phyloP scores from a whole-genome alignment of 2,888 invertebrate species.

The Megastigmus dorsalis region DNA sequence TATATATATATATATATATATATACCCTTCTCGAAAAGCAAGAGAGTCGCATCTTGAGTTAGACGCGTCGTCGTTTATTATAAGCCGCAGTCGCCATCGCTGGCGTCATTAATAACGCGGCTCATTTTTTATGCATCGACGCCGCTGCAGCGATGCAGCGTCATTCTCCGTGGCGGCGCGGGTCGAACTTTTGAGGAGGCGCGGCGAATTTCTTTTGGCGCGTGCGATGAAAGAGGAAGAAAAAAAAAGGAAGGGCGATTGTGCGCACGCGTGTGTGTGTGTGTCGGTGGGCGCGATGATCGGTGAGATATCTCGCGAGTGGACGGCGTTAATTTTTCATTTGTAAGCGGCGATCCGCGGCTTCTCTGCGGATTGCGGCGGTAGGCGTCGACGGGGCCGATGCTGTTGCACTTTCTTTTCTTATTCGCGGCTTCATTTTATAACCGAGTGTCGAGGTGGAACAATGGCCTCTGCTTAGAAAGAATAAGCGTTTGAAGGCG shows the following conservation, averaged over 20 bases:
- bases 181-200: too few species aligned
- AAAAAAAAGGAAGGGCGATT: constrained; percentile 39
- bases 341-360: constrained; percentile 33
- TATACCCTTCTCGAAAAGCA: too few species aligned
- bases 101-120: too few species aligned
- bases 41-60: too few species aligned
- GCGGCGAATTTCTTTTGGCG: constrained; percentile 14
- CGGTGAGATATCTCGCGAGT: constrained; percentile 41
- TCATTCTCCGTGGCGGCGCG: constrained; percentile 1
- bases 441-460: too few species aligned
- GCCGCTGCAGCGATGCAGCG: too few species aligned
- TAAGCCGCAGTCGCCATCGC: too few species aligned
- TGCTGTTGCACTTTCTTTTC: not conserved
- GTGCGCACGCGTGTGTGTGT: constrained; percentile 28
- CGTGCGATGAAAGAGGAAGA: not conserved
- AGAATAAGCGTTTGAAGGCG: not conserved
- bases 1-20: too few species aligned
- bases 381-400: not conserved
- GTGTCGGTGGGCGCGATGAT: too few species aligned
- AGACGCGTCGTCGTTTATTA: too few species aligned
- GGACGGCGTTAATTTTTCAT: constrained; percentile 43
- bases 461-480: not conserved
- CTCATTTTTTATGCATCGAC: too few species aligned
- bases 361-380: not conserved
- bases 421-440: too few species aligned